These are phyloP conservation scores for Scleropages formosus DNA, from an alignment of 2,797 vertebrate genomes.

Conservation along the genomic window DNA sequence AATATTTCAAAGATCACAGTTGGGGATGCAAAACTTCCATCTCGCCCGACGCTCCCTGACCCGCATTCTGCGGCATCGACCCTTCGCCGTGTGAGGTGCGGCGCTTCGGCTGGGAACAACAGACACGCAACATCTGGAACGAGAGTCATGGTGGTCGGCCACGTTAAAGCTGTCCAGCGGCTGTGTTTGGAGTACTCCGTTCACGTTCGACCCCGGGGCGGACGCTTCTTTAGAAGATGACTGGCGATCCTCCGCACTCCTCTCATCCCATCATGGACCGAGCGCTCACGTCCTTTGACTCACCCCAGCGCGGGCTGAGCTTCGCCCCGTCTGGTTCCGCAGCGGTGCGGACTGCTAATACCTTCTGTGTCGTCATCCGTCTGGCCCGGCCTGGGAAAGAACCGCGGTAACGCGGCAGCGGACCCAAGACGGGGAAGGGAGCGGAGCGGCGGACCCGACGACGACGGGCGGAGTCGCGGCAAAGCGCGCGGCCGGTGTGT, in stretches of 20 bases:
- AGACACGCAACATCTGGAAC: no score
- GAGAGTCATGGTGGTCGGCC: no score
- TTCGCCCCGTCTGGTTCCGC: conserved; percentile 13
- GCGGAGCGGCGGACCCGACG: not conserved
- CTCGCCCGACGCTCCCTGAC: no score
- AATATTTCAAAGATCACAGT: no score
- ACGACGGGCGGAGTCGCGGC: not conserved
- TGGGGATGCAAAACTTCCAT: no score
- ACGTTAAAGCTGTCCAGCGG: no score
- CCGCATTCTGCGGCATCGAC: no score
- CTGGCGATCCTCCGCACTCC: not conserved
- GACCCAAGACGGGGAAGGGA: not conserved
- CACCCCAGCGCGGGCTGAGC: conserved; percentile 8
- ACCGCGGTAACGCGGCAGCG: not conserved
- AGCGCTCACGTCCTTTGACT: not conserved
- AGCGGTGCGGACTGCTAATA: not conserved
- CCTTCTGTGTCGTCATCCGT: not conserved
- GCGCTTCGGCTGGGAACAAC: no score
- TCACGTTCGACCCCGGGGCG: not conserved
- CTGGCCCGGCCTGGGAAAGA: not conserved
- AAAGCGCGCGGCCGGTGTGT: conserved; percentile 1
- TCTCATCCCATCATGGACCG: not conserved
- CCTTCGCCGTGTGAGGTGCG: no score
- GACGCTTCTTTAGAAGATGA: conserved; percentile 14
- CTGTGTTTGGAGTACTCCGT: not conserved